Evolutionary conservation across 2,888 invertebrate species (phyloP).

Genomic region (Acheta domesticus): DNA sequence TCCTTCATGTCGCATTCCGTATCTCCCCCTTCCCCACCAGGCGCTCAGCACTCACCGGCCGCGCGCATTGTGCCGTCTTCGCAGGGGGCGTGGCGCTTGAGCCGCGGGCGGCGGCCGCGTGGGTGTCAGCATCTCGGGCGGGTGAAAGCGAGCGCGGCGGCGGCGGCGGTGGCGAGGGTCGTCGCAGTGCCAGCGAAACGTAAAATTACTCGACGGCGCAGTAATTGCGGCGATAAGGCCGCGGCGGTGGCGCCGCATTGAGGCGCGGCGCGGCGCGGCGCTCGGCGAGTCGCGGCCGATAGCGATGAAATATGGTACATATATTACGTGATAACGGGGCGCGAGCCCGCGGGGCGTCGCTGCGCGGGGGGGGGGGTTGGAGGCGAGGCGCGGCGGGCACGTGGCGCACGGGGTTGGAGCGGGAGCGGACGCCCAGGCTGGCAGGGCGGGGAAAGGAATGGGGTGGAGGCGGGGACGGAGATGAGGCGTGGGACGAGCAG

Average conservation of each 20-base stretch:
- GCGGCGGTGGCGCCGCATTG: not conserved
- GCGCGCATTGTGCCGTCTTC: too few relatives aligned
- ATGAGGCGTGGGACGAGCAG: too few relatives aligned
- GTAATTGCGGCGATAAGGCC: slow-evolving; percentile 1
- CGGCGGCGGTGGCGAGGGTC: not conserved
- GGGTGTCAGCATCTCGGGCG: not conserved
- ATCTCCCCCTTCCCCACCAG: too few relatives aligned
- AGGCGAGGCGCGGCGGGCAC: not conserved
- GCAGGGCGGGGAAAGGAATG: too few relatives aligned
- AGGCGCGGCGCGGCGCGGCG: not conserved
- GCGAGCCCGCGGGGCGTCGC: not conserved
- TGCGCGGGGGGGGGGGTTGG: not conserved
- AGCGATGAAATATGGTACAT: slow-evolving; percentile 18
- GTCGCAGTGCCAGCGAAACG: slow-evolving; percentile 7
- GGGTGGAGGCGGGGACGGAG: too few relatives aligned
- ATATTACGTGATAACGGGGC: slow-evolving; percentile 7
- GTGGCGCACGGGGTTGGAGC: not conserved
- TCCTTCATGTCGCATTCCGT: too few relatives aligned
- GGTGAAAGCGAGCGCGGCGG: not conserved
- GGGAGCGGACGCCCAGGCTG: not conserved
- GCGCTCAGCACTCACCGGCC: too few relatives aligned
- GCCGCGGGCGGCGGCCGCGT: too few relatives aligned
- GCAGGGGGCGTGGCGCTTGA: too few relatives aligned
- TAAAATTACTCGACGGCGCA: slow-evolving; percentile 11
- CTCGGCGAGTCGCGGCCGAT: not conserved